A percentile compares a stretch with the other conserved stretches of the same genome.
These are phyloP conservation scores for Psylliodes chrysocephalus DNA, from an alignment of 2,888 invertebrate genomes.

Conservation along the genomic window DNA sequence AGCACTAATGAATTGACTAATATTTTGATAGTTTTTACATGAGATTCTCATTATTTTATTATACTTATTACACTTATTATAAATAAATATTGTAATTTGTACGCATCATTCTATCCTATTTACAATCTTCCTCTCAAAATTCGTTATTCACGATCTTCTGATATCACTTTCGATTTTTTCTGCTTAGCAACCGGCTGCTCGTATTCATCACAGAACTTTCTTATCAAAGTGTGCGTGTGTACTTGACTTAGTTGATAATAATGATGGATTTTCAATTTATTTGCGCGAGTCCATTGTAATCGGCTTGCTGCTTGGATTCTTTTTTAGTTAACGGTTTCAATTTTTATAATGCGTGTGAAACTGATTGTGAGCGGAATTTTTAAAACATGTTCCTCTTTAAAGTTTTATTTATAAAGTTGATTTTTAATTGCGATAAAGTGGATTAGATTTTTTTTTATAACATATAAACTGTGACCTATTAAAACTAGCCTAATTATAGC, in stretches of 20 bases:
- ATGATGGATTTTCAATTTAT: constrained; percentile 25
- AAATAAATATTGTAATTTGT: no score
- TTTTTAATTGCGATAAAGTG: background rate
- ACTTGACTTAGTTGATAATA: constrained; percentile 27
- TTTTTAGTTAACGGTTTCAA: constrained; percentile 3
- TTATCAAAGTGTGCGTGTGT: constrained; percentile 21
- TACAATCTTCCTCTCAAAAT: no score
- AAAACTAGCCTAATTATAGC: no score
- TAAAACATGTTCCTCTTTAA: background rate
- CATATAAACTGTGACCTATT: no score
- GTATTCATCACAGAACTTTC: constrained; percentile 17
- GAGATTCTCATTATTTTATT: no score
- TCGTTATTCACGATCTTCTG: no score
- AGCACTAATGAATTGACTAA: no score
- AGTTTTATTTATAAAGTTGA: background rate
- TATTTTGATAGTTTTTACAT: no score
- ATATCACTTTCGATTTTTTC: constrained; percentile 6
- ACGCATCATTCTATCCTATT: no score
- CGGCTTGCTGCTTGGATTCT: background rate
- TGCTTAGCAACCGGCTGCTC: constrained; percentile 7
- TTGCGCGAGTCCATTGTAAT: background rate
- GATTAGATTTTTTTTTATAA: no score
- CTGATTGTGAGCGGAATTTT: background rate
- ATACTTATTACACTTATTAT: no score
- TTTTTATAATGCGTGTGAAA: constrained; percentile 7